Evolutionary conservation across 2,888 invertebrate species (phyloP).

Genomic region (Idaea straminata): DNA sequence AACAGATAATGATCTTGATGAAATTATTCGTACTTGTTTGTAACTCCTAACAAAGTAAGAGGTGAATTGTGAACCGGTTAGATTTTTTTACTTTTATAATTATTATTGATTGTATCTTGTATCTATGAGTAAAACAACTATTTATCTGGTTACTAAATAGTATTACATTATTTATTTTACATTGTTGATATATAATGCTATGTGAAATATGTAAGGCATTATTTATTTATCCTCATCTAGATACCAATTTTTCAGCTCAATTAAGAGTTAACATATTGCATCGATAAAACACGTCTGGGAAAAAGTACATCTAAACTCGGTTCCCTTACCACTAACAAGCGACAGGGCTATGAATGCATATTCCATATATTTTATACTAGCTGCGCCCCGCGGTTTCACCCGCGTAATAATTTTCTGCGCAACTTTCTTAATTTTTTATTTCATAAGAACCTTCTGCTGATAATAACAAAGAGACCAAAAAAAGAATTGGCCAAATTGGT

Average conservation of each 20-base stretch:
- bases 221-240: neutral
- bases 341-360: constrained; percentile 48
- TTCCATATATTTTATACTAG: constrained; percentile 40
- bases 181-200: neutral
- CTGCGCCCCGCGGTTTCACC: neutral
- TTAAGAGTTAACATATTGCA: neutral
- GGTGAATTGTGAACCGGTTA: neutral
- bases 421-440: too few relatives aligned
- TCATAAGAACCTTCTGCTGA: too few relatives aligned
- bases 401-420: too few relatives aligned
- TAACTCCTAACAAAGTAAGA: neutral
- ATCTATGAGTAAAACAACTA: neutral
- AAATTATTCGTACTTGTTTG: constrained; percentile 1
- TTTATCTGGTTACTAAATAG: too few relatives aligned
- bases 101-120: neutral
- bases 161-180: too few relatives aligned
- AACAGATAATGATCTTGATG: constrained; percentile 1
- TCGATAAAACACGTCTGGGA: neutral
- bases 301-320: neutral
- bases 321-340: constrained; percentile 38
- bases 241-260: neutral
- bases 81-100: neutral
- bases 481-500: too few relatives aligned
- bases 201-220: neutral
- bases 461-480: too few relatives aligned